Base-by-base conservation (phyloP, 2,888 invertebrate genomes). In the Serripes groenlandicus region DNA sequence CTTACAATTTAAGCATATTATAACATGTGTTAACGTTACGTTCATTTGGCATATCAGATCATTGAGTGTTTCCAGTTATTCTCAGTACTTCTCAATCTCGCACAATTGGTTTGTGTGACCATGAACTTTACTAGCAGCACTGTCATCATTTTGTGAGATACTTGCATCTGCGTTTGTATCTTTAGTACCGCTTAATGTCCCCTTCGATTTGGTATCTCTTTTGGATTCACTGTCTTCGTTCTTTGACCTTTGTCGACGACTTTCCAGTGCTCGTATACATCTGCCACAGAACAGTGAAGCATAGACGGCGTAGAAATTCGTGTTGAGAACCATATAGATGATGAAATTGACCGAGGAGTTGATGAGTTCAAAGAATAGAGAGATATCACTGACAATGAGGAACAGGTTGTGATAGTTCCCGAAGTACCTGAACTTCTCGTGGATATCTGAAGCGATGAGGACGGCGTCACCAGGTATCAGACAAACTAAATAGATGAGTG, bases 341-440 rank as follows among this genome's bases (percentile, higher is more conserved):
- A 88, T 78, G 78, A 88, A 88, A 73, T 88, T 88, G 26, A 83
- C 70, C 2, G 84, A 87, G n/a, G 87, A 82, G 64, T 88, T 88
- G 15, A 85, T 54, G 37, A 88, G 81, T 54, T 87, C 87, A 26
- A 87, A 83, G n/a, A 88, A 72, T 0, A 84, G 73, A n/a, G 78
- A 81, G 1, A 87, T 28, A 32, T 86, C 88, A 69, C 87, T 87
- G 15, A 81, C 64, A 0, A 81, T 83, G n/a, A 84, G 34, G 52
- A 88, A 88, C 28, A 88, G 28, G 72, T 88, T 88, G 71, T 87
- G 87, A 60, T 87, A 83, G 30, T 74, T 81, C 18, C 86, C 85
- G 70, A 86, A 83, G 72, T 86, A 86, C 28, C 54, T 52, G 54
- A 86, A 88, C 34, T 73, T 80, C 11, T 75, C 68, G n/a, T 78